These are phyloP conservation scores for Mystacornis crossleyi DNA, from an alignment of 2,113 vertebrate genomes.

Conservation along the genomic window DNA sequence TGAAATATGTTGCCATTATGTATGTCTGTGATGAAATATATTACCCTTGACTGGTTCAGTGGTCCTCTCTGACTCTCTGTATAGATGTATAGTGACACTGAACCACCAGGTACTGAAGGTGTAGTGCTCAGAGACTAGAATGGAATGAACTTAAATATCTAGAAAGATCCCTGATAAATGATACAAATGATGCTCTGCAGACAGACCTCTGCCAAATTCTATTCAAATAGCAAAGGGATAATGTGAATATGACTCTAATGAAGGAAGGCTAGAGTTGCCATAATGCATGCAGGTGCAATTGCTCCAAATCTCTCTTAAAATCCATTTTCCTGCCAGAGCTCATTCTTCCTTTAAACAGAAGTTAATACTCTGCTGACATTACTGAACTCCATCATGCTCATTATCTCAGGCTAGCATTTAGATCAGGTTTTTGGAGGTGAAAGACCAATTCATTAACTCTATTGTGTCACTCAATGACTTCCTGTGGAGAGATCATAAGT, in stretches of 20 bases:
- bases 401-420: conserved; percentile 69
- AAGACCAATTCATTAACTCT: conserved; percentile 70
- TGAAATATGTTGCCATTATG: background rate
- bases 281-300: conserved; percentile 70
- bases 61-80: background rate
- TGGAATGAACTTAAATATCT: background rate
- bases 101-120: background rate
- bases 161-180: background rate
- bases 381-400: conserved; percentile 66
- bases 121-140: background rate
- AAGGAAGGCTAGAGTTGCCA: conserved; percentile 67
- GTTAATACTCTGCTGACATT: conserved; percentile 71
- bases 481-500: conserved; percentile 63
- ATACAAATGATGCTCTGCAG: background rate
- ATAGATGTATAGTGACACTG: background rate
- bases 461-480: conserved; percentile 69
- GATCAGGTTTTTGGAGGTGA: conserved; percentile 69
- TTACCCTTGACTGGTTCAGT: background rate
- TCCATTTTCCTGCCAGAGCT: conserved; percentile 69
- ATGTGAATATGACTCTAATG: conserved; percentile 70
- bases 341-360: conserved; percentile 65
- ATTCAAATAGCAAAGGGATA: conserved; percentile 58
- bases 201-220: conserved; percentile 62
- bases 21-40: background rate
- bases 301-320: conserved; percentile 71